phyloP scores from a whole-genome alignment of 2,888 invertebrate species.

The Neoaliturus tenellus region DNA sequence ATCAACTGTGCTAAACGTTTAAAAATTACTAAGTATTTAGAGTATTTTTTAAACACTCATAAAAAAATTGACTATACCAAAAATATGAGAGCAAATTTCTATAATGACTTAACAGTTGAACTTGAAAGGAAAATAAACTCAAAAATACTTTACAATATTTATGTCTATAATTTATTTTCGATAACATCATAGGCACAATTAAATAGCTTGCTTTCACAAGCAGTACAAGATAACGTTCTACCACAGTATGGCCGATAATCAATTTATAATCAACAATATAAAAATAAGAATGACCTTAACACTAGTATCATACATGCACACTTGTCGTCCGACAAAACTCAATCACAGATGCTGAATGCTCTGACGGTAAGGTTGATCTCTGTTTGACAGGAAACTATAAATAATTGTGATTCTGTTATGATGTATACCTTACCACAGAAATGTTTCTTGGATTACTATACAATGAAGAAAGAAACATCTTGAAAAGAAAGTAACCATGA shows the following conservation, averaged over 20 bases:
- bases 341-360: background rate
- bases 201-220: constrained; percentile 1
- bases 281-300: constrained; percentile 28
- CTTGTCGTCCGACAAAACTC: background rate
- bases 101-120: too few relatives aligned
- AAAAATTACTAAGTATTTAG: too few relatives aligned
- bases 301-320: constrained; percentile 20
- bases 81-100: too few relatives aligned
- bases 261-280: constrained; percentile 11
- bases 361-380: background rate
- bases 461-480: too few relatives aligned
- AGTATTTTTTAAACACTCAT: too few relatives aligned
- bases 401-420: background rate
- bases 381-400: background rate
- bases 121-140: too few relatives aligned
- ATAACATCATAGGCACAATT: background rate
- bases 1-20: too few relatives aligned
- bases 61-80: too few relatives aligned
- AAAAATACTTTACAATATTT: constrained; percentile 24
- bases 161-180: constrained; percentile 10
- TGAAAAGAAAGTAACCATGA: too few relatives aligned
- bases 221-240: background rate
- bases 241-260: background rate
- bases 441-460: too few relatives aligned
- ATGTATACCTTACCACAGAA: background rate